Evolutionary conservation across 2,888 invertebrate species (phyloP), one percentile per base, ranked within the genome.

Genomic region (Spodoptera littoralis): DNA sequence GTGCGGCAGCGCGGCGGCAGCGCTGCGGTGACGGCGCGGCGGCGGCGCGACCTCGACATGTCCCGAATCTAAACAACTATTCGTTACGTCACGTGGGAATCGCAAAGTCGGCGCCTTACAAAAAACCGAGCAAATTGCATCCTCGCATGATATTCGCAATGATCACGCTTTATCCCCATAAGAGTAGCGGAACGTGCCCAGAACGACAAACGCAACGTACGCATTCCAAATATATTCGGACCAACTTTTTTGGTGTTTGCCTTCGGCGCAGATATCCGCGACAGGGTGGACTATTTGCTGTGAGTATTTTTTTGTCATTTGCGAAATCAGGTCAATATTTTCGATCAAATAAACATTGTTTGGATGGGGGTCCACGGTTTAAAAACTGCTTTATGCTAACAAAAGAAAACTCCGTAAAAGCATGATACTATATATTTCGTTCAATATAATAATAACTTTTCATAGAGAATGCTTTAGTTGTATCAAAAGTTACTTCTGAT

Each of bases 81-180:
- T 69, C 65, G 70, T 70, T 66, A 69, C 65, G 77, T 76, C 81
- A 71, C 81, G 49, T 36, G 79, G 77, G 79, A 80, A 70, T 81
- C 56, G 64, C 77, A 60, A 76, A 78, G 73, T 76, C 79, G 56
- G 58, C 67, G 69, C 63, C 63, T 71, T 52, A 65, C 68, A 68
- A 76, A 80, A 78, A 79, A 76, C 65, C 71, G 66, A 60, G 79
- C 77, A 73, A 81, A 81, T 79, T 81, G 81, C 79, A 81, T 76
- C 62, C 62, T 69, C 76, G 57, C 67, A 76, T 81, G 81, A 81
- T 79, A 79, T 76, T 76, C 62, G 76, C 66, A 62, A 79, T 79
- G 79, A 79, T 81, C 79, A 76, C 79, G 79, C 73, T 79, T 76
- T 76, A 79, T 81, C 81, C 79, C 81, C 79, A 76, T 76, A 79